phyloP scores from a whole-genome alignment of 2,113 vertebrate genomes.

The Arizona elegans region DNA sequence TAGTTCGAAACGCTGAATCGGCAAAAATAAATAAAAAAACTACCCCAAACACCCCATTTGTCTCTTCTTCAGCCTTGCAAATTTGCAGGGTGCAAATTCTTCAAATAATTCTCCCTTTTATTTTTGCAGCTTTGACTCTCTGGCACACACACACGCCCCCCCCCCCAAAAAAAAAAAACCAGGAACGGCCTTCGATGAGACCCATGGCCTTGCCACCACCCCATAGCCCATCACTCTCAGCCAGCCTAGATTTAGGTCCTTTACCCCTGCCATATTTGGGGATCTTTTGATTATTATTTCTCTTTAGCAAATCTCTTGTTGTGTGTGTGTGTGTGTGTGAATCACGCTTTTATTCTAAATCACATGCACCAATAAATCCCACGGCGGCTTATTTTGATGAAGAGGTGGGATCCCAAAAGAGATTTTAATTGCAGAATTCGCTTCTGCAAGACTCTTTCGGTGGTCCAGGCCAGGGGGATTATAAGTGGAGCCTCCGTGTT shows the following conservation, averaged over 20 bases:
- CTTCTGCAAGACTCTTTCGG: background rate
- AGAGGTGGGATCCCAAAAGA: background rate
- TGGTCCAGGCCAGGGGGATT: background rate
- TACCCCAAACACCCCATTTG: no score
- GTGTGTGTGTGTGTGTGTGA: background rate
- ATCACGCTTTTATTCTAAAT: background rate
- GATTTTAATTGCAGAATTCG: background rate
- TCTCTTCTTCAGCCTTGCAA: background rate
- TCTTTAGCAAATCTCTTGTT: background rate
- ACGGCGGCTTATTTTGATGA: background rate
- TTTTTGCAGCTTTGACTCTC: background rate
- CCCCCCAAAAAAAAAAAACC: no score
- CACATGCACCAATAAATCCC: background rate
- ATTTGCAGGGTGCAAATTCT: background rate
- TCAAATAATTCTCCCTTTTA: background rate
- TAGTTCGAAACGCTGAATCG: background rate
- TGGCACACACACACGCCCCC: rapidly evolving
- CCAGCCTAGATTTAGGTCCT: background rate
- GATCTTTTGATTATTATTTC: background rate
- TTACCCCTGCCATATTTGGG: background rate
- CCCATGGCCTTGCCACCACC: no score
- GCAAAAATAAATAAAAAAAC: background rate
- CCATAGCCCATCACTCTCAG: background rate
- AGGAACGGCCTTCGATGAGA: no score
- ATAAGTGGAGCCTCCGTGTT: background rate